phyloP scores from a whole-genome alignment of 2,888 invertebrate species.

The Ophion costatus region DNA sequence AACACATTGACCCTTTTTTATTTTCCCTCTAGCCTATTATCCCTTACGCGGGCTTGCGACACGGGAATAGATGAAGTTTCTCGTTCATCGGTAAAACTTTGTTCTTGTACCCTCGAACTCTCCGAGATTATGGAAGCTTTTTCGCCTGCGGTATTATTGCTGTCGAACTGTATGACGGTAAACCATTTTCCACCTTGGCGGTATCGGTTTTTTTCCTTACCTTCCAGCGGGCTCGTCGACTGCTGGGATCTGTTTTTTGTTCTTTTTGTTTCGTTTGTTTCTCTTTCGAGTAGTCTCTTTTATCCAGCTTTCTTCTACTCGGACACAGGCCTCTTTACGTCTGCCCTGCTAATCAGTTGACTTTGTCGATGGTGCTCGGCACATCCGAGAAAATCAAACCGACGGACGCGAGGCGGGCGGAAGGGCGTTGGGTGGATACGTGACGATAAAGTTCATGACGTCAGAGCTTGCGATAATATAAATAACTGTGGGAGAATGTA shows the following conservation, averaged over 20 bases:
- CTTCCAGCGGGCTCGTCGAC: too few species aligned
- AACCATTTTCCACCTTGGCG: neutral
- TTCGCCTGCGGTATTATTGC: neutral
- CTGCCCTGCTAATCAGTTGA: constrained; percentile 42
- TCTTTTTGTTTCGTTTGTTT: neutral
- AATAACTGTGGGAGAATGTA: constrained; percentile 31
- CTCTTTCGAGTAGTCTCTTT: constrained; percentile 28
- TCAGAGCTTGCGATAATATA: constrained; percentile 47
- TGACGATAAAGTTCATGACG: constrained; percentile 45
- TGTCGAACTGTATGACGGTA: neutral
- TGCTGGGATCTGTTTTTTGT: neutral
- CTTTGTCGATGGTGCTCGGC: constrained; percentile 4
- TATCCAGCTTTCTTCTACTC: constrained; percentile 10
- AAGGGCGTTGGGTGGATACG: neutral
- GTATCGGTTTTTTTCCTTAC: constrained; percentile 8
- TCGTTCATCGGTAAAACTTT: neutral
- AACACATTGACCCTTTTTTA: constrained; percentile 17
- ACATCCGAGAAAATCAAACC: constrained; percentile 13
- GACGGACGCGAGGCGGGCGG: too few species aligned
- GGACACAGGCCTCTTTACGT: neutral
- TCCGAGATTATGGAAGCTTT: neutral
- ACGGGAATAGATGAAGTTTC: constrained; percentile 12
- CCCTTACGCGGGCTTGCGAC: constrained; percentile 6
- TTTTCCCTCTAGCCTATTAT: neutral
- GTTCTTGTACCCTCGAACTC: neutral